A percentile compares a stretch with the other conserved stretches of the same genome.
These are phyloP conservation scores for Julus scandinavius DNA, from an alignment of 2,888 invertebrate genomes.

Conservation along the genomic window DNA sequence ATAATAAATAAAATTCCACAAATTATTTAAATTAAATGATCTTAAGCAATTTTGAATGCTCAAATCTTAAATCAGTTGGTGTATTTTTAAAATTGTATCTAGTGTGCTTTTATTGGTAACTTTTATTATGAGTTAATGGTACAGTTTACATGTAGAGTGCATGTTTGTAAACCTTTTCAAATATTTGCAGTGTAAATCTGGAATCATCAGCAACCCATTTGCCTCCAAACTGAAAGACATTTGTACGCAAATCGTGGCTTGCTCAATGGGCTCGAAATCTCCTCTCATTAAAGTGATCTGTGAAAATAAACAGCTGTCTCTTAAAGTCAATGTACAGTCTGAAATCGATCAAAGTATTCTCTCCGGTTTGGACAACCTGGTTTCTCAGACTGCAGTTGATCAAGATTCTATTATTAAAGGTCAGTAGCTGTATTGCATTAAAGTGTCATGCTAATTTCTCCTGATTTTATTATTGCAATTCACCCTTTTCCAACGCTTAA, in stretches of 20 bases:
- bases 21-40: too few species aligned
- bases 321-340: constrained; percentile 8
- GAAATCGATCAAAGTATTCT: constrained; percentile 6
- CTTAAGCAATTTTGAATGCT: too few species aligned
- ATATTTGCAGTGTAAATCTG: constrained; percentile 54
- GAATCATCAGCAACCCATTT: constrained; percentile 56
- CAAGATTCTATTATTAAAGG: constrained; percentile 50
- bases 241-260: constrained; percentile 58
- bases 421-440: neutral
- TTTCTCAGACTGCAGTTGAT: constrained; percentile 22
- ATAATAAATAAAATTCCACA: too few species aligned
- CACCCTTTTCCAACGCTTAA: neutral
- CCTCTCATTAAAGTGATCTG: constrained; percentile 58
- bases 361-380: constrained; percentile 40
- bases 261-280: constrained; percentile 54
- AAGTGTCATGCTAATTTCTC: neutral
- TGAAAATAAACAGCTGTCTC: constrained; percentile 56
- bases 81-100: neutral
- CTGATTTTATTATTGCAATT: neutral
- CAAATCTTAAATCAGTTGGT: neutral
- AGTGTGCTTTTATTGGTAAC: too few species aligned
- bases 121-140: neutral
- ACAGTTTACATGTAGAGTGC: too few species aligned
- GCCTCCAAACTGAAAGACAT: constrained; percentile 58
- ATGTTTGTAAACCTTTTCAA: neutral